phyloP scores from a whole-genome alignment of 1,140 invertebrate species.

The Carcinoscorpius rotundicauda region DNA sequence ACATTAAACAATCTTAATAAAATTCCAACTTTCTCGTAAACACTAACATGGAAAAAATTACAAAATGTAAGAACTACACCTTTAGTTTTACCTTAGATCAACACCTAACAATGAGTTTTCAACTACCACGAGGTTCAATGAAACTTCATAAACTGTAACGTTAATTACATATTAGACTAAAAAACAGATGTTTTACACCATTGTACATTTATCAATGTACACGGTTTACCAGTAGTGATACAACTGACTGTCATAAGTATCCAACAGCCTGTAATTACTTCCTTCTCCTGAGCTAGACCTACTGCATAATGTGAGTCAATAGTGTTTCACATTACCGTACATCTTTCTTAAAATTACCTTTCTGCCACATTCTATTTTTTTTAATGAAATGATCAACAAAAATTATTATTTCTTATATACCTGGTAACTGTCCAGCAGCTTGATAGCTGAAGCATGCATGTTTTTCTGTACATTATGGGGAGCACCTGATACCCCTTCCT shows the following conservation, averaged over 20 bases:
- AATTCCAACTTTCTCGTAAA: too few species aligned
- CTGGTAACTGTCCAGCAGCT: slow-evolving; percentile 55
- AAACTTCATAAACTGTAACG: too few species aligned
- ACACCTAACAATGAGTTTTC: too few species aligned
- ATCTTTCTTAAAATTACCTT: neutral
- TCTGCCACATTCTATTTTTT: neutral
- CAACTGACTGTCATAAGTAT: neutral
- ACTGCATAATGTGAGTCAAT: neutral
- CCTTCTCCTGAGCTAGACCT: neutral
- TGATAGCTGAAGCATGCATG: slow-evolving; percentile 55
- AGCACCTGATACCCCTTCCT: too few species aligned
- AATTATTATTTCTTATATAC: slow-evolving; percentile 30
- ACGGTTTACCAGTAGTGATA: neutral
- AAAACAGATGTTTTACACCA: too few species aligned
- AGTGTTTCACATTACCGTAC: neutral
- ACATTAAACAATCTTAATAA: too few species aligned
- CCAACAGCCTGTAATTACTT: neutral
- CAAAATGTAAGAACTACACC: too few species aligned
- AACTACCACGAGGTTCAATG: too few species aligned
- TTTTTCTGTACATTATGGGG: slow-evolving; percentile 31
- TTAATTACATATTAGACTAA: too few species aligned
- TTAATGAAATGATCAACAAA: neutral
- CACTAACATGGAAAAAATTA: too few species aligned
- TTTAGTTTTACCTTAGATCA: too few species aligned
- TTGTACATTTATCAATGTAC: too few species aligned